phyloP scores from a whole-genome alignment of 2,113 vertebrate genomes.

The Mobula hypostoma region DNA sequence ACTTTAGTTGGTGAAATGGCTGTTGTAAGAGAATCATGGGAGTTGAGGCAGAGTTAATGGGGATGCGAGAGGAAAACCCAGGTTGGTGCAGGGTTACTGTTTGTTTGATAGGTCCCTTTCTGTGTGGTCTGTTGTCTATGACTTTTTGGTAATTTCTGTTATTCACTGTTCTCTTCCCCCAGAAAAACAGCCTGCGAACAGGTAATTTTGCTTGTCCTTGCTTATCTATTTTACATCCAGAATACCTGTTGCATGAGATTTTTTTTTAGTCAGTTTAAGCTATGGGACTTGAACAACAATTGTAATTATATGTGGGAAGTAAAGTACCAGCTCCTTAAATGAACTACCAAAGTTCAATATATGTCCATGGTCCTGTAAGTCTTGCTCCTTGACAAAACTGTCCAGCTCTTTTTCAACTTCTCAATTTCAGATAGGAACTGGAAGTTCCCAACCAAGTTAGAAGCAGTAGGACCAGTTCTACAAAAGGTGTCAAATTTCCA shows the following conservation, averaged over 20 bases:
- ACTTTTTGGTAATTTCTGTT: background rate
- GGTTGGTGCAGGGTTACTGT: no score
- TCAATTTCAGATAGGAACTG: background rate
- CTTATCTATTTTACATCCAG: background rate
- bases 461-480: background rate
- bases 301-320: background rate
- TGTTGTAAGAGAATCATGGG: no score
- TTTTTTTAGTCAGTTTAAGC: background rate
- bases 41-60: no score
- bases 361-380: background rate
- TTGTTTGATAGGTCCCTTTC: no score
- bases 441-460: background rate
- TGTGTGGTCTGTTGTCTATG: background rate
- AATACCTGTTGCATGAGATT: background rate
- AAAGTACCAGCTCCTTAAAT: no score
- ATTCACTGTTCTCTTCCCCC: background rate
- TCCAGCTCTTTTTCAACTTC: background rate
- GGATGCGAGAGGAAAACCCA: no score
- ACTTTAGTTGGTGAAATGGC: no score
- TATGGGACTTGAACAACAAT: background rate
- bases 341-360: no score
- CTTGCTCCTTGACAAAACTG: no score
- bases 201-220: background rate
- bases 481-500: background rate
- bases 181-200: slow-evolving; percentile 2